phyloP scores from a whole-genome alignment of 2,797 vertebrate genomes.

The Somateria mollissima region DNA sequence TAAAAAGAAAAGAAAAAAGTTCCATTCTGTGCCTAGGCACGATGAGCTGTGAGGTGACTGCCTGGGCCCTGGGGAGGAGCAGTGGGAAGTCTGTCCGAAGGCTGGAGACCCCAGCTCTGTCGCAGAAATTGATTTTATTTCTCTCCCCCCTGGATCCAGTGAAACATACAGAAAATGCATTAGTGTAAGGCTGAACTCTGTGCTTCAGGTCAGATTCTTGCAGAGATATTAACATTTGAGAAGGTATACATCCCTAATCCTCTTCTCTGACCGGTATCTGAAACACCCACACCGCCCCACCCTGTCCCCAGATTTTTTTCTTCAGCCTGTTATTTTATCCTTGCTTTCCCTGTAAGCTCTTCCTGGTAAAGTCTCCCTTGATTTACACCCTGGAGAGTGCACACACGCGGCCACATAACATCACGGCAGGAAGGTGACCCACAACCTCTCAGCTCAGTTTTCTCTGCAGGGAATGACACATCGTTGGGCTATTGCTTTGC shows the following conservation, averaged over 20 bases:
- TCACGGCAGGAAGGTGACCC: not conserved
- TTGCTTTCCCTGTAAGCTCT: not conserved
- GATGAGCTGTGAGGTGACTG: not conserved
- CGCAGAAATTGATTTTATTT: not conserved
- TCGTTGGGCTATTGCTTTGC: not conserved
- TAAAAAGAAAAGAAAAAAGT: not conserved
- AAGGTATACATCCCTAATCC: not conserved
- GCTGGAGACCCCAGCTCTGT: not conserved
- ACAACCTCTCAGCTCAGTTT: not conserved
- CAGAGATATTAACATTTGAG: not conserved
- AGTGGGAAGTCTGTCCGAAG: not conserved
- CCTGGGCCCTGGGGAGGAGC: not conserved
- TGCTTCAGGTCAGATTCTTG: not conserved
- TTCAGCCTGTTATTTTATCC: not conserved
- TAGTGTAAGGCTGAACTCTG: not conserved
- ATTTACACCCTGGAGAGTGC: not conserved
- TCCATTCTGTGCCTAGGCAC: not conserved
- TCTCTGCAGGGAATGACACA: not conserved
- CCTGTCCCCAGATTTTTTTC: not conserved
- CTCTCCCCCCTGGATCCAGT: not conserved
- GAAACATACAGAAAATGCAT: not conserved
- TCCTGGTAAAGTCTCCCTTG: not conserved
- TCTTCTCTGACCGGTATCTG: not conserved
- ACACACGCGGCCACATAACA: rapidly evolving
- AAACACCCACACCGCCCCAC: not conserved